Evolutionary conservation across 2,888 invertebrate genomes (phyloP).

Genomic region (Apamea epomidion): DNA sequence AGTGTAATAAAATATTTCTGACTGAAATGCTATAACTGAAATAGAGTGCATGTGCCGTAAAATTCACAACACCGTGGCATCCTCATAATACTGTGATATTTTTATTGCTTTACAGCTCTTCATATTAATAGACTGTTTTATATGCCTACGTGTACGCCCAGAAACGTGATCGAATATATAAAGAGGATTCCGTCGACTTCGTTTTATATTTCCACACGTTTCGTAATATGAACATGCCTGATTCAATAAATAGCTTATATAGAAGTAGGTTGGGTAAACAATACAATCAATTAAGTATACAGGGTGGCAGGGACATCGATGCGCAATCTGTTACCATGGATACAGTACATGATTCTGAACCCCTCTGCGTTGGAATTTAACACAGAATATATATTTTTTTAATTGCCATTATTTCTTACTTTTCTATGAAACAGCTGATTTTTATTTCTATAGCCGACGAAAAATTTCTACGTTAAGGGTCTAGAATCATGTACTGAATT

Average conservation of each 20-base stretch:
- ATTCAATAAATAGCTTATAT: constrained; percentile 35
- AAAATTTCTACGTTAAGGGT: not conserved
- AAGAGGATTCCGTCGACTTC: constrained; percentile 26
- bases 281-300: constrained; percentile 58
- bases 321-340: not conserved
- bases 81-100: constrained; percentile 65
- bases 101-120: constrained; percentile 64
- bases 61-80: constrained; percentile 71
- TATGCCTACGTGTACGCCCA: constrained; percentile 51
- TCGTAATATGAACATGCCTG: constrained; percentile 29
- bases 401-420: no score
- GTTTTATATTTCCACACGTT: constrained; percentile 41
- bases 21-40: constrained; percentile 84
- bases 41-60: constrained; percentile 81
- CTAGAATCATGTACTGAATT: not conserved
- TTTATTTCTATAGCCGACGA: not conserved
- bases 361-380: not conserved
- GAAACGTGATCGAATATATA: constrained; percentile 49
- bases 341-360: not conserved
- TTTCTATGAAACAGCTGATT: no score
- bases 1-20: constrained; percentile 85
- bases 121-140: constrained; percentile 62
- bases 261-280: constrained; percentile 46
- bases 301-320: not conserved
- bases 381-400: no score